Evolutionary conservation across 23 tunicate species (phyloP).

Genomic region (Ciona savignyi): DNA sequence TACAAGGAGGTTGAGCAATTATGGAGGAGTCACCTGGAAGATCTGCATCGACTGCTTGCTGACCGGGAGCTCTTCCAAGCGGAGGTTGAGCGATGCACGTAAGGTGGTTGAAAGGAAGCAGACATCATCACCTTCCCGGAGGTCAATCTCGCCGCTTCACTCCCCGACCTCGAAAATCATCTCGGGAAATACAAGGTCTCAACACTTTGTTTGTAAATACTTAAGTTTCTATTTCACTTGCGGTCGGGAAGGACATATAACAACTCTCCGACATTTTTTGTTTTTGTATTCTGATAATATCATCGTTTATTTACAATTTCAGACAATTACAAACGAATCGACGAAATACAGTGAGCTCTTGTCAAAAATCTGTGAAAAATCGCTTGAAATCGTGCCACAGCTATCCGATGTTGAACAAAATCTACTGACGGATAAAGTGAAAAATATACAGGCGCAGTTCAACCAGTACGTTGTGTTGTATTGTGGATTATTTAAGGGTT

Average conservation of each 20-base stretch:
- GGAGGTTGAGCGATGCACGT: slow-evolving; percentile 68
- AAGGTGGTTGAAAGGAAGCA: slow-evolving; percentile 95
- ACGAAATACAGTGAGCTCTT: slow-evolving; percentile 68
- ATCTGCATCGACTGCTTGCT: slow-evolving; percentile 59
- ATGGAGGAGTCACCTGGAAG: slow-evolving; percentile 62
- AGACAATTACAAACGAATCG: slow-evolving; percentile 75
- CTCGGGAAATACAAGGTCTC: slow-evolving; percentile 56
- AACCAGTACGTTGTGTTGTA: slow-evolving; percentile 41
- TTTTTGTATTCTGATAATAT: too few species aligned
- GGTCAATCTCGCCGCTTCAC: slow-evolving; percentile 78
- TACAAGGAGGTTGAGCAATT: slow-evolving; percentile 64
- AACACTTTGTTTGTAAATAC: not conserved
- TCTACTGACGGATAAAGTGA: slow-evolving; percentile 57
- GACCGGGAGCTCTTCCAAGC: slow-evolving; percentile 84
- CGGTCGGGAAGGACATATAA: too few species aligned
- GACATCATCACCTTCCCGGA: slow-evolving; percentile 90
- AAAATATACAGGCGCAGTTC: slow-evolving; percentile 60
- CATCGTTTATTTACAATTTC: not conserved
- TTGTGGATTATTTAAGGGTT: not conserved
- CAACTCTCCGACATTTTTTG: too few species aligned
- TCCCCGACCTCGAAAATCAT: slow-evolving; percentile 66
- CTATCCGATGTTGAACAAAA: slow-evolving; percentile 67
- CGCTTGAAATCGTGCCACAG: slow-evolving; percentile 50
- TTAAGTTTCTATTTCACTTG: too few species aligned
- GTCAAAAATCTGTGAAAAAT: slow-evolving; percentile 45